phyloP scores from a whole-genome alignment of 2,113 vertebrate genomes.

The Podilymbus podiceps region DNA sequence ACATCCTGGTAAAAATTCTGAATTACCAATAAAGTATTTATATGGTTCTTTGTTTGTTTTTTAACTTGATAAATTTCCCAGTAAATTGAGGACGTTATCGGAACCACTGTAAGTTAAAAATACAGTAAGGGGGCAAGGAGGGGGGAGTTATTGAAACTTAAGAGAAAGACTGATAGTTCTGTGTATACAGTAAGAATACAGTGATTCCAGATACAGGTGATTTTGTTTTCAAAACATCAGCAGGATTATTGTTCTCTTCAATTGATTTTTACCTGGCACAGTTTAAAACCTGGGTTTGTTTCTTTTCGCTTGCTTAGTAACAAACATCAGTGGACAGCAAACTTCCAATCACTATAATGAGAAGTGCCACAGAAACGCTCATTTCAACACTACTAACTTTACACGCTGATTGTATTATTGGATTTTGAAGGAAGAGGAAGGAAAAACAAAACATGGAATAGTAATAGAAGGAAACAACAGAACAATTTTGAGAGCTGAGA shows the following conservation, averaged over 20 bases:
- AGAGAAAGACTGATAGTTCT: not conserved
- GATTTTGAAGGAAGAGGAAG: slow-evolving; percentile 27
- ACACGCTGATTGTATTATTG: not conserved
- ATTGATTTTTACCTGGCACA: not conserved
- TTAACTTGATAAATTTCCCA: not conserved
- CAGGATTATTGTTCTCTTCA: not conserved
- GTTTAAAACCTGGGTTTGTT: not conserved
- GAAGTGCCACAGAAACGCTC: not conserved
- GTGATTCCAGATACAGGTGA: not conserved
- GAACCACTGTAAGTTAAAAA: not conserved
- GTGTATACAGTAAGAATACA: not conserved
- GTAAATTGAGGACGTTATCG: not conserved
- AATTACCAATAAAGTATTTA: not conserved
- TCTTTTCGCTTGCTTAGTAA: not conserved
- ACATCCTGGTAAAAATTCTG: not conserved
- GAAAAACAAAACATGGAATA: not conserved
- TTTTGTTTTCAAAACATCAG: slow-evolving; percentile 16
- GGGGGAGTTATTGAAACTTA: not conserved
- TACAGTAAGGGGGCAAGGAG: too few relatives aligned
- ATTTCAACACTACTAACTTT: not conserved
- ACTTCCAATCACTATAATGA: not conserved
- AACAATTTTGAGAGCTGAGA: slow-evolving; percentile 1
- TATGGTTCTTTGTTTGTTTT: not conserved
- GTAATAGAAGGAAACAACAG: not conserved
- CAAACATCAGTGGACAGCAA: not conserved